Percentiles rank a stretch among this genome's conserved stretches.
Conservation (phyloP, 2,113 vertebrate species). For the Ophthalmolycus amberensis region DNA sequence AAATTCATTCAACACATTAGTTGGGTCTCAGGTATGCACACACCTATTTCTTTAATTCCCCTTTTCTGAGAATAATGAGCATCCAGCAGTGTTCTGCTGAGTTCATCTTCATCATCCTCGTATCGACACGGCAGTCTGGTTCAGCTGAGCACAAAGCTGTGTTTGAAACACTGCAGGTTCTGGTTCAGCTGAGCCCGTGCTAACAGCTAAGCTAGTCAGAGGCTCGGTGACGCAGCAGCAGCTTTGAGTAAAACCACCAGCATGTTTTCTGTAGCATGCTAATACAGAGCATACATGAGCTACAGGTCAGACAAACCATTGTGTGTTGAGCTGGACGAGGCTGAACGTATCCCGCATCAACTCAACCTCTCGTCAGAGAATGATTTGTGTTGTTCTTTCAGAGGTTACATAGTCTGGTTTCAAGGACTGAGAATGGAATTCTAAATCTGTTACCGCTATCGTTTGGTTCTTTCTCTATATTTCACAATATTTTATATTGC, state of each 20-base stretch:
- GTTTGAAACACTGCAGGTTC: neutral
- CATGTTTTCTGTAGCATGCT: neutral
- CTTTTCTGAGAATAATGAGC: neutral
- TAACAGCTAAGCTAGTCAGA: neutral
- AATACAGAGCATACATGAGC: neutral
- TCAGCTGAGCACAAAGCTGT: neutral
- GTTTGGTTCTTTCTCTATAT: neutral
- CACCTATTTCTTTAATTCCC: too few species aligned
- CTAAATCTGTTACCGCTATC: neutral
- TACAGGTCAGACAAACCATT: neutral
- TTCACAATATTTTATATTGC: neutral
- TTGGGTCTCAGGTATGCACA: neutral
- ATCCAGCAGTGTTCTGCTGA: neutral
- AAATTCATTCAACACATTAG: neutral
- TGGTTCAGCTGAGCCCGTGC: neutral
- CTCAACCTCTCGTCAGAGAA: neutral
- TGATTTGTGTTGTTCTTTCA: neutral
- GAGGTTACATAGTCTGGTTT: slow-evolving; percentile 16
- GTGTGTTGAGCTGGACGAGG: neutral
- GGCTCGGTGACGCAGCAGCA: neutral
- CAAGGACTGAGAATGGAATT: neutral
- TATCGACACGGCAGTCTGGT: neutral
- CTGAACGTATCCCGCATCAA: neutral
- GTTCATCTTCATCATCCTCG: neutral
- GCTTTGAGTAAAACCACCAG: neutral